Conservation (phyloP, 2,113 vertebrate species). For the Centropus unirufus region DNA sequence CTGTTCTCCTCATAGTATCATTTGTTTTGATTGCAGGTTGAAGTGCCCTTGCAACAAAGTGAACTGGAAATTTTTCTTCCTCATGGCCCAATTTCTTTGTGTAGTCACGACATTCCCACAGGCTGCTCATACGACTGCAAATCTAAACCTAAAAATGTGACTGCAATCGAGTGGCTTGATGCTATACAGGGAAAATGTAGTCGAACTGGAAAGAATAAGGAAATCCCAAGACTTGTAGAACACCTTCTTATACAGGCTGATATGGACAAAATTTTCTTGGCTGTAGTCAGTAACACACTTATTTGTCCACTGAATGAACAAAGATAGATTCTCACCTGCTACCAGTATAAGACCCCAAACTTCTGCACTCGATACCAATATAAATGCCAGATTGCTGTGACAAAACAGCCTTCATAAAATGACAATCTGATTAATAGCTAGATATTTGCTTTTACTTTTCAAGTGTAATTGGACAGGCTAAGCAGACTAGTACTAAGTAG, state of each 20-base stretch:
- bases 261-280: not conserved
- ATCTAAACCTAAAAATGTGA: not conserved
- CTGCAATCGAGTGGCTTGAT: not conserved
- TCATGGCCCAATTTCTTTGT: not conserved
- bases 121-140: not conserved
- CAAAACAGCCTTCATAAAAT: conserved; percentile 11
- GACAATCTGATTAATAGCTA: not conserved
- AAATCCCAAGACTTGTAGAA: not conserved
- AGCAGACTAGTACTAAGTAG: not conserved
- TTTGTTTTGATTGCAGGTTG: not conserved
- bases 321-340: not conserved
- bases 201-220: not conserved
- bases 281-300: not conserved
- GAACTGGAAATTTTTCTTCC: not conserved
- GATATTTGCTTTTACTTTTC: conserved; percentile 20
- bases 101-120: not conserved
- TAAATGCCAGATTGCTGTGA: not conserved
- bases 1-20: not conserved
- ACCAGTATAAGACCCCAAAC: not conserved
- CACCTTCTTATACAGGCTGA: not conserved
- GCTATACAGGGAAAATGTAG: not conserved
- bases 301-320: not conserved
- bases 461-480: conserved; percentile 4
- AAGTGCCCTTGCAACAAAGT: not conserved
- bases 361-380: not conserved